Conservation (phyloP, 1,140 invertebrate species). For the Calephelis virginiensis region DNA sequence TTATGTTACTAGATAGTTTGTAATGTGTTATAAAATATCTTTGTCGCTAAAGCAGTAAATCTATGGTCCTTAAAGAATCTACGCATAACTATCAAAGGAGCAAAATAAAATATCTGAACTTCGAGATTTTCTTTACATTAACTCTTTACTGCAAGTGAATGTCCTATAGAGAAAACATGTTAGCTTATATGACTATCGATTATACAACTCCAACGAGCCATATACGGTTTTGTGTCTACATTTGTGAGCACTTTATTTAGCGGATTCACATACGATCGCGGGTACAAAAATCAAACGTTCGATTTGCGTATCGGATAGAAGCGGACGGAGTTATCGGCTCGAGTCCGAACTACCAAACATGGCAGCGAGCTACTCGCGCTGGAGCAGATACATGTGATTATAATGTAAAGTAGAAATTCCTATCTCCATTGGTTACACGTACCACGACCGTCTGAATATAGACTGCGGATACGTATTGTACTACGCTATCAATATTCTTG, state of each 20-base stretch:
- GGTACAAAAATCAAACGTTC: constrained; percentile 25
- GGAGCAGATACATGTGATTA: constrained; percentile 36
- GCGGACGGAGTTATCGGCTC: constrained; percentile 27
- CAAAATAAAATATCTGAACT: too few species aligned
- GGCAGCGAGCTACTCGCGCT: constrained; percentile 26
- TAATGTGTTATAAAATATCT: too few species aligned
- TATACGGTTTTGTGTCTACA: constrained; percentile 4
- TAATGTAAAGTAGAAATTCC: constrained; percentile 37
- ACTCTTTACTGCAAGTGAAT: constrained; percentile 6
- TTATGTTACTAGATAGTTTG: too few species aligned
- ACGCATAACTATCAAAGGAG: too few species aligned
- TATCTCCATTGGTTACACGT: constrained; percentile 19
- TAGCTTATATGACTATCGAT: constrained; percentile 14
- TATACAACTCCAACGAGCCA: not conserved
- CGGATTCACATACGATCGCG: constrained; percentile 14
- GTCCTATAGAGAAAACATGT: constrained; percentile 7
- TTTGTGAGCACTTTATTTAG: constrained; percentile 24
- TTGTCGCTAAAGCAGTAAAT: too few species aligned
- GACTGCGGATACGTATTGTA: not conserved
- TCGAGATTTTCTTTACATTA: too few species aligned
- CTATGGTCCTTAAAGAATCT: too few species aligned
- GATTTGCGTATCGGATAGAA: constrained; percentile 32
- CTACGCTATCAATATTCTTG: not conserved
- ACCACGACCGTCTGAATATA: constrained; percentile 6
- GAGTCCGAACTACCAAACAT: constrained; percentile 26